A percentile compares a stretch with the other conserved stretches of the same genome.
phyloP scores from a whole-genome alignment of 2,888 invertebrate species.

The Sclerodermus sp. region DNA sequence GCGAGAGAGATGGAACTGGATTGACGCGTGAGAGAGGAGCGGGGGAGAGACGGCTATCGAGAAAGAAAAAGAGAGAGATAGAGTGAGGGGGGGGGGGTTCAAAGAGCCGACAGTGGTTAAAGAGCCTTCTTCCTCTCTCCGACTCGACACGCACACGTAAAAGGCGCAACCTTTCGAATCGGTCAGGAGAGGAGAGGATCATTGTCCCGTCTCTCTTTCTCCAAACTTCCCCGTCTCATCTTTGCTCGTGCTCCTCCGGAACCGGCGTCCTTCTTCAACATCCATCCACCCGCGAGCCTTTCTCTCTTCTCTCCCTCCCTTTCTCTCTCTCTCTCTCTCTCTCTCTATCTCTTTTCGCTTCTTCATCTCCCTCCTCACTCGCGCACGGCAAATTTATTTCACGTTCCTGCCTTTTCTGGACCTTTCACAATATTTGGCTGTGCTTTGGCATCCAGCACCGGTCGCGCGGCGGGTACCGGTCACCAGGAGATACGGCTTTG shows the following conservation, averaged over 20 bases:
- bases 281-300: conserved; percentile 3
- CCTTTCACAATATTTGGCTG: conserved; percentile 58
- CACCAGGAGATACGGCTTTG: conserved; percentile 49
- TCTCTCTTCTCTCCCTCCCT: conserved; percentile 15
- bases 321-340: conserved; percentile 13
- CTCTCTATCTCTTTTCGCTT: conserved; percentile 18
- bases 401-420: conserved; percentile 57
- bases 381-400: conserved; percentile 48
- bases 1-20: conserved; percentile 21
- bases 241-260: too few relatives aligned
- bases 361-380: conserved; percentile 23
- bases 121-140: conserved; percentile 44
- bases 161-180: conserved; percentile 36
- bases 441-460: conserved; percentile 42
- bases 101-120: conserved; percentile 56
- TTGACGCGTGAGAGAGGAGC: conserved; percentile 19
- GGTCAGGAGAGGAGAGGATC: conserved; percentile 23
- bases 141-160: conserved; percentile 39
- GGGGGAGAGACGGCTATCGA: conserved; percentile 16
- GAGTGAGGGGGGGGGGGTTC: conserved; percentile 39
- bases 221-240: too few relatives aligned
- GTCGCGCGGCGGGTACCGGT: conserved; percentile 40
- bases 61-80: conserved; percentile 14
- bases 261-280: too few relatives aligned
- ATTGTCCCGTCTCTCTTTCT: too few relatives aligned